These are phyloP conservation scores for Endotricha flammealis DNA, from an alignment of 2,888 invertebrate species.

Conservation along the genomic window DNA sequence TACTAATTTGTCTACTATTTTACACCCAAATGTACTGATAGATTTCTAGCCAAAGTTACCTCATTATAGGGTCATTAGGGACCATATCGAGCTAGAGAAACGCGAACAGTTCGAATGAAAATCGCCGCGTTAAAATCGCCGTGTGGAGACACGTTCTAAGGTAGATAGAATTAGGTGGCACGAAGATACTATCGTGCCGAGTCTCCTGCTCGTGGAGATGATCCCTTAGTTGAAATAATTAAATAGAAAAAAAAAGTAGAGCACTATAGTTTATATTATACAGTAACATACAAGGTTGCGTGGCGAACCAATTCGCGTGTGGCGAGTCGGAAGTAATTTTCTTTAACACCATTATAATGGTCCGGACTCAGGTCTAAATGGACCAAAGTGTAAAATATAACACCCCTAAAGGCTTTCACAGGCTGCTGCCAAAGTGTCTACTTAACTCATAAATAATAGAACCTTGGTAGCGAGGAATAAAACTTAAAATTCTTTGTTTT, in stretches of 20 bases:
- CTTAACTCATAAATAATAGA: slow-evolving; percentile 7
- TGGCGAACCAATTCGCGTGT: slow-evolving; percentile 41
- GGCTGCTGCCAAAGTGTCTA: slow-evolving; percentile 12
- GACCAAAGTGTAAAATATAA: slow-evolving; percentile 41
- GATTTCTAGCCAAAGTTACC: too few relatives aligned
- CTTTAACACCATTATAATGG: slow-evolving; percentile 42
- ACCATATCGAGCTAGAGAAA: too few relatives aligned
- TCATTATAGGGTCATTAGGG: too few relatives aligned
- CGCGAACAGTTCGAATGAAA: too few relatives aligned
- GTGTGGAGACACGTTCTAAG: too few relatives aligned
- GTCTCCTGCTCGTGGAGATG: too few relatives aligned
- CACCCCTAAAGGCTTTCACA: slow-evolving; percentile 24
- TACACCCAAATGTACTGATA: too few relatives aligned
- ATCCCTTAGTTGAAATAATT: too few relatives aligned
- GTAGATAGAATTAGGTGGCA: too few relatives aligned
- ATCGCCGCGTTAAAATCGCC: too few relatives aligned
- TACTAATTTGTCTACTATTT: too few relatives aligned
- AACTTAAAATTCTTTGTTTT: slow-evolving; percentile 5
- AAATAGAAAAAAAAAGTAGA: slow-evolving; percentile 7
- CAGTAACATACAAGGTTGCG: slow-evolving; percentile 19
- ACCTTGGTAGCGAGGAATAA: slow-evolving; percentile 7
- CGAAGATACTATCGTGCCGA: too few relatives aligned
- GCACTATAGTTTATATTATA: slow-evolving; percentile 10
- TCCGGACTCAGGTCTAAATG: slow-evolving; percentile 37
- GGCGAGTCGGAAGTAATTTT: slow-evolving; percentile 52